Evolutionary conservation across 1,140 invertebrate genomes (phyloP).

Genomic region (Liolophura sinensis): DNA sequence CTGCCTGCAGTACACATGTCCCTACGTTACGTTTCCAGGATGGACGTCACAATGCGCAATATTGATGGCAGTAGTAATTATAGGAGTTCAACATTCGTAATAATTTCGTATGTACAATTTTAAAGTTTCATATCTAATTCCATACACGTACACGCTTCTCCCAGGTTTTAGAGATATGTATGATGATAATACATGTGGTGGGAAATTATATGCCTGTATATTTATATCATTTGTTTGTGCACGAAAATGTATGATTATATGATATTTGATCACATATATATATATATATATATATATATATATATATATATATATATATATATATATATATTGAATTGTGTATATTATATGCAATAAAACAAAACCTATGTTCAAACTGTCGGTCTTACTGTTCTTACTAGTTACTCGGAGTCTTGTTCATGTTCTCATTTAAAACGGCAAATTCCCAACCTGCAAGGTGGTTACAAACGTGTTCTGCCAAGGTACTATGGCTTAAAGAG

Average conservation of each 20-base stretch:
- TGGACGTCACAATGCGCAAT: too few species aligned
- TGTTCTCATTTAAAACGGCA: too few species aligned
- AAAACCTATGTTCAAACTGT: too few species aligned
- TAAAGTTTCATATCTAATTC: not conserved
- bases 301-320: constrained; percentile 5
- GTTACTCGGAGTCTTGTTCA: too few species aligned
- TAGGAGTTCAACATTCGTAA: too few species aligned
- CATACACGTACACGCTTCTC: not conserved
- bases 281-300: constrained; percentile 9
- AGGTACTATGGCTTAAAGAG: too few species aligned
- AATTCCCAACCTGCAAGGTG: too few species aligned
- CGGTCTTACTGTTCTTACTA: too few species aligned
- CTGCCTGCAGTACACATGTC: too few species aligned
- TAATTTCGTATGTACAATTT: not conserved
- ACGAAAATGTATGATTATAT: not conserved
- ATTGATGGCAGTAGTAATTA: too few species aligned
- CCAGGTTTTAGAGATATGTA: not conserved
- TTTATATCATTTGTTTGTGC: not conserved
- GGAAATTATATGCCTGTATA: not conserved
- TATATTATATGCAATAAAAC: not conserved
- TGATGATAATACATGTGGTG: not conserved
- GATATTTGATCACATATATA: not conserved
- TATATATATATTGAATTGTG: not conserved
- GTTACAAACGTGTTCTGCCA: too few species aligned
- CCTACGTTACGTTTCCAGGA: too few species aligned